A percentile compares a stretch with the other conserved stretches of the same genome.
Evolutionary conservation across 2,888 invertebrate genomes (phyloP).

Genomic region (Cosmopolites sordidus): DNA sequence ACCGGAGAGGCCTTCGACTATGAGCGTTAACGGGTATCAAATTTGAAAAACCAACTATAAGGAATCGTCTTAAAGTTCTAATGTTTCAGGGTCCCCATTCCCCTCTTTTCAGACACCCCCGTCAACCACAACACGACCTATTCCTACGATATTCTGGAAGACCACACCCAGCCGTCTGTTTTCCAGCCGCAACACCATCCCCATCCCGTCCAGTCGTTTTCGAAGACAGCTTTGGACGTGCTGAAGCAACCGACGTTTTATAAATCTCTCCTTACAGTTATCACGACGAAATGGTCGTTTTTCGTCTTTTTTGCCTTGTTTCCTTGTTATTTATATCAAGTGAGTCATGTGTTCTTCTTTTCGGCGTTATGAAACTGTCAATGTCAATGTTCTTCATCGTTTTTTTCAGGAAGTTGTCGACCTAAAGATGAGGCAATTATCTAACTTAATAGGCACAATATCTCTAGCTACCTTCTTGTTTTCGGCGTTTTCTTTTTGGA

Average conservation of each 20-base stretch:
- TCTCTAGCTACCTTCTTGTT: constrained; percentile 38
- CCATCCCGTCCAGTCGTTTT: constrained; percentile 8
- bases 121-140: constrained; percentile 49
- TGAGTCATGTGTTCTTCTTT: constrained; percentile 4
- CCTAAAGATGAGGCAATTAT: constrained; percentile 35
- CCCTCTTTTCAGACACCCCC: constrained; percentile 55
- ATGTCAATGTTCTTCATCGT: too few species aligned
- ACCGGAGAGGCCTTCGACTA: constrained; percentile 17
- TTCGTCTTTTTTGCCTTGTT: constrained; percentile 53
- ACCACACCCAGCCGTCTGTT: constrained; percentile 29
- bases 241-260: constrained; percentile 51
- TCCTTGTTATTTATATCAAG: constrained; percentile 51
- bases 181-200: constrained; percentile 34
- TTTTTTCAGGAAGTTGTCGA: constrained; percentile 33
- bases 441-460: constrained; percentile 38
- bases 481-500: constrained; percentile 36
- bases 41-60: not conserved
- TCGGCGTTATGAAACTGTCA: constrained; percentile 28
- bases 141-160: constrained; percentile 39
- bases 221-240: constrained; percentile 29
- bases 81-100: constrained; percentile 45
- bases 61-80: not conserved
- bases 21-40: constrained; percentile 23
- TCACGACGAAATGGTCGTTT: constrained; percentile 54
- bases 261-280: constrained; percentile 52